A percentile compares a stretch with the other conserved stretches of the same genome.
phyloP scores from a whole-genome alignment of 2,113 vertebrate species.

The Heterotis niloticus region DNA sequence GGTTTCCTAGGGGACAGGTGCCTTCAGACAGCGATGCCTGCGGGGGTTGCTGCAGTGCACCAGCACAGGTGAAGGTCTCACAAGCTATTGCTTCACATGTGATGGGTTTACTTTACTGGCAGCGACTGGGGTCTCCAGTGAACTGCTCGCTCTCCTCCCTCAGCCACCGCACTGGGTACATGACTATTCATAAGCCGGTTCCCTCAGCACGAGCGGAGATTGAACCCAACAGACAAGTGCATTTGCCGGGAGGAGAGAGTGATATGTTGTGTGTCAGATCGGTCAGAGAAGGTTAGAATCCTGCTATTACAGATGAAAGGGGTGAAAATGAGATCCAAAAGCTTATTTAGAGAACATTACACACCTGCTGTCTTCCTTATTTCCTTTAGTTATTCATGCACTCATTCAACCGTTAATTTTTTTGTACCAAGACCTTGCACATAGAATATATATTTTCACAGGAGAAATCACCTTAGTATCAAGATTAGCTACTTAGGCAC shows the following conservation, averaged over 20 bases:
- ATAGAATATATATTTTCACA: not conserved
- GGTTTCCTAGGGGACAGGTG: too few relatives aligned
- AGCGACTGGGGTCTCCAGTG: conserved; percentile 25
- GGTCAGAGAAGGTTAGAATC: not conserved
- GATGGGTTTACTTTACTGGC: conserved; percentile 34
- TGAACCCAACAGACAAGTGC: not conserved
- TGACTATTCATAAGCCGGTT: not conserved
- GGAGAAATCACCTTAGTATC: too few relatives aligned
- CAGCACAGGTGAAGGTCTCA: conserved; percentile 24
- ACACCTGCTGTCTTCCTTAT: not conserved
- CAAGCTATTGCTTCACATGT: conserved; percentile 19
- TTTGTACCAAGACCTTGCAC: not conserved
- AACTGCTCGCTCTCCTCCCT: conserved; percentile 34
- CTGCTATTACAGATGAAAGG: not conserved
- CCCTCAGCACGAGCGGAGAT: not conserved
- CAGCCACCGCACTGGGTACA: not conserved
- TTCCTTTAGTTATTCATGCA: not conserved
- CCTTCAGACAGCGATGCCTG: too few relatives aligned
- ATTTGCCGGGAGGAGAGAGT: not conserved
- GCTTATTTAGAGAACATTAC: not conserved
- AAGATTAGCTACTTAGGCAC: too few relatives aligned
- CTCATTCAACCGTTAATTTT: not conserved
- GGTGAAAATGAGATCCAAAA: not conserved
- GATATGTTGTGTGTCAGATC: not conserved
- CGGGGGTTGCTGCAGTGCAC: not conserved